These are phyloP conservation scores for Synergus gifuensis DNA, from an alignment of 2,888 invertebrate species.

Conservation along the genomic window DNA sequence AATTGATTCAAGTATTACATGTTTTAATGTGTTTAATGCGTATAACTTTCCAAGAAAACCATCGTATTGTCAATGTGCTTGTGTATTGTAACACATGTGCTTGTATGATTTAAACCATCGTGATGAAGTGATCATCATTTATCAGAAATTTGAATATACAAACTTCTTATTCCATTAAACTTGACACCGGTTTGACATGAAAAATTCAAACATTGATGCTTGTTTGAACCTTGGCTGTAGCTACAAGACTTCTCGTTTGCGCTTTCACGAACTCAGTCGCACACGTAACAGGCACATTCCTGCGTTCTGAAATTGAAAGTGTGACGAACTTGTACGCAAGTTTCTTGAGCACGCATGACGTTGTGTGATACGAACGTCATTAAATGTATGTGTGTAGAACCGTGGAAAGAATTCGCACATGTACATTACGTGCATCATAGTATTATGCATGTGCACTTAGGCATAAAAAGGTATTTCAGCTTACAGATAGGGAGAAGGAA, in stretches of 20 bases:
- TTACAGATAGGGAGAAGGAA: slow-evolving; percentile 27
- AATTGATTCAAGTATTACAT: too few relatives aligned
- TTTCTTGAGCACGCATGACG: slow-evolving; percentile 17
- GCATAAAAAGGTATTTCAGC: background rate
- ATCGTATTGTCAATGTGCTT: too few relatives aligned
- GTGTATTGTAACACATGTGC: too few relatives aligned
- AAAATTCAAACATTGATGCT: too few relatives aligned
- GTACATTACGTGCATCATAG: slow-evolving; percentile 4
- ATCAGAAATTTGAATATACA: too few relatives aligned
- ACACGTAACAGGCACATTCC: slow-evolving; percentile 16
- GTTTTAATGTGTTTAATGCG: background rate
- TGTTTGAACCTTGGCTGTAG: too few relatives aligned
- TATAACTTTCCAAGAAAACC: background rate
- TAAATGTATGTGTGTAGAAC: background rate
- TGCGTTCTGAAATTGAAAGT: slow-evolving; percentile 27
- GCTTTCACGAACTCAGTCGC: slow-evolving; percentile 10
- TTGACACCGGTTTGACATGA: too few relatives aligned
- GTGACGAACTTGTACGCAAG: slow-evolving; percentile 25
- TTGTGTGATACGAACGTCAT: slow-evolving; percentile 1
- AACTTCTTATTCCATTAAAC: too few relatives aligned
- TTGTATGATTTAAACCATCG: too few relatives aligned
- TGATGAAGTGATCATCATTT: too few relatives aligned
- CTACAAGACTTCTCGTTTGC: slow-evolving; percentile 3
- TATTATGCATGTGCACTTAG: background rate
- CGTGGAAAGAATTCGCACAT: slow-evolving; percentile 29